Percentiles rank a stretch among this genome's conserved stretches.
Evolutionary conservation across 2,888 invertebrate genomes (phyloP).

Genomic region (Melipona bicolor): DNA sequence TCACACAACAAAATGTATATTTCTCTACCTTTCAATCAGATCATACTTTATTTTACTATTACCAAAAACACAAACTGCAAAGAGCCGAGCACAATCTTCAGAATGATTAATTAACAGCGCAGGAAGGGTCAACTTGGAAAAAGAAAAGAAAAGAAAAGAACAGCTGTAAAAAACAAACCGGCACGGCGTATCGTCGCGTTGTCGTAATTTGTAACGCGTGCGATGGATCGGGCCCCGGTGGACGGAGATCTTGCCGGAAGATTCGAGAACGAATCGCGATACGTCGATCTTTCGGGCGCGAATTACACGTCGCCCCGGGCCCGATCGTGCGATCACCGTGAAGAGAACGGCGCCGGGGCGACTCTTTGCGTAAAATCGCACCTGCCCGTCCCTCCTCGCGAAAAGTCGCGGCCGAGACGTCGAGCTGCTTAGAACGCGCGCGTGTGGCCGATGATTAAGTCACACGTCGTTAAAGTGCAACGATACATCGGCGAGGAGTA

Average conservation of each 20-base stretch:
- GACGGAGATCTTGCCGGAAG: background rate
- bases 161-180: background rate
- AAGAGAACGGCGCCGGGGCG: slow-evolving; percentile 4
- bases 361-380: slow-evolving; percentile 16
- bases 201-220: background rate
- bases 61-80: too few relatives aligned
- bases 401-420: slow-evolving; percentile 16
- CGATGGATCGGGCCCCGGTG: background rate
- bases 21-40: too few relatives aligned
- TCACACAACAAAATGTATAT: too few relatives aligned
- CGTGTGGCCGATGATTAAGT: slow-evolving; percentile 60
- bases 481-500: slow-evolving; percentile 6
- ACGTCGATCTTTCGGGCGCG: background rate
- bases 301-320: slow-evolving; percentile 20
- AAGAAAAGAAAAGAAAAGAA: background rate
- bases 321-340: background rate
- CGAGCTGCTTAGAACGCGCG: slow-evolving; percentile 20
- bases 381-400: slow-evolving; percentile 45
- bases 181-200: background rate
- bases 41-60: too few relatives aligned
- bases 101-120: too few relatives aligned
- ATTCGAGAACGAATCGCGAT: background rate
- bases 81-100: too few relatives aligned
- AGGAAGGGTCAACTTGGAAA: too few relatives aligned
- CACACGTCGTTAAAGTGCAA: slow-evolving; percentile 60